A percentile compares a stretch with the other conserved stretches of the same genome.
Conservation (phyloP, 2,113 vertebrate genomes). For the Rhodinocichla rosea region DNA sequence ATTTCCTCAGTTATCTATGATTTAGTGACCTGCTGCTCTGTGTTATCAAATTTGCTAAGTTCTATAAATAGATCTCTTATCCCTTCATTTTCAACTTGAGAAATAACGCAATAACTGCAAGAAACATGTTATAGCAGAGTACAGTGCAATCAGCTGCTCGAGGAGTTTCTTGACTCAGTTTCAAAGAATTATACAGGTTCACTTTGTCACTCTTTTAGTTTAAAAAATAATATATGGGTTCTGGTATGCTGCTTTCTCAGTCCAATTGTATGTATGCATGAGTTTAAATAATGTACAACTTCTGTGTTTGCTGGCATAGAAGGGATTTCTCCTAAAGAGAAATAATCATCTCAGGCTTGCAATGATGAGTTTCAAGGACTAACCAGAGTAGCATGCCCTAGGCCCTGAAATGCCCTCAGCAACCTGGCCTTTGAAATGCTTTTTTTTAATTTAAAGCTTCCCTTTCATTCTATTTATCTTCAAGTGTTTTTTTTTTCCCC, state of each 20-base stretch:
- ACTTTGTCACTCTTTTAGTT: background rate
- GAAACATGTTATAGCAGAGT: slow-evolving; percentile 12
- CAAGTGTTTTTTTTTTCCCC: background rate
- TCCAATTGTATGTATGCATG: background rate
- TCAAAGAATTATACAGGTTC: background rate
- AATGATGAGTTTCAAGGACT: background rate
- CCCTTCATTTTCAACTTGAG: slow-evolving; percentile 15
- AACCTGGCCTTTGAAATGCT: background rate
- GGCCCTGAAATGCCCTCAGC: background rate
- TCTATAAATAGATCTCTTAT: slow-evolving; percentile 45
- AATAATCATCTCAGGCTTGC: background rate
- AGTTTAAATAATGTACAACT: background rate
- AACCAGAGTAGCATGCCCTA: background rate
- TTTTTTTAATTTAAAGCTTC: background rate
- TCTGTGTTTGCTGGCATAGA: background rate
- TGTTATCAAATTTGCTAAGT: slow-evolving; percentile 36
- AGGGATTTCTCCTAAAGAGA: background rate
- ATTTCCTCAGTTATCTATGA: background rate
- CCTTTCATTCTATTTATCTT: slow-evolving; percentile 28
- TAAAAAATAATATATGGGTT: background rate
- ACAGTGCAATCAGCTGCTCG: slow-evolving; percentile 3
- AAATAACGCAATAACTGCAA: slow-evolving; percentile 29
- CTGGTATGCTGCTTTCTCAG: background rate
- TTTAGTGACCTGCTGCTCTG: background rate
- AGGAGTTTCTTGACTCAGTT: background rate